Base-by-base conservation (phyloP, 1,140 invertebrate genomes). In the Drosophila parvula region DNA sequence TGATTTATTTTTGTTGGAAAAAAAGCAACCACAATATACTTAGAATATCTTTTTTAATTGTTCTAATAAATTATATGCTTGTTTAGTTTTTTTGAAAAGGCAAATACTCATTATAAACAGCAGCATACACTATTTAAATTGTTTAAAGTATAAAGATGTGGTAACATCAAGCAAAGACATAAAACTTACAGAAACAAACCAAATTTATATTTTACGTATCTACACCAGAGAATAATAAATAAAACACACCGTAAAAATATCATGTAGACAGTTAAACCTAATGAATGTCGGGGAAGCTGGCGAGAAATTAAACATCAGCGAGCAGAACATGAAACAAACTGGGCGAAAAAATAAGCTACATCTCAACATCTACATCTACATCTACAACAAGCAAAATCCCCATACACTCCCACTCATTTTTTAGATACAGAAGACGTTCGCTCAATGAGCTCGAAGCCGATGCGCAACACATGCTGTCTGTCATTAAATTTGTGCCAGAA, bases 401-500 rank as follows among this genome's bases (percentile, higher is more conserved):
- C 18, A 65, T 16, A 44, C 30, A 50, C 53, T 22, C 53, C 44
- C 62, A 34, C 28, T 51, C 38, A 48, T 48, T 27, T 36, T 36
- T 50, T 18, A 22, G 41, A 48, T 47, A 70, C 38, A 73, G 45
- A 43, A 63, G 62, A 28, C 40, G 67, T 51, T 78, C 43, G 63
- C 44, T 78, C 64, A 79, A 83, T 68, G 79, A 63, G 68, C 53
- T 51, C 40, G 0, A 60, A 69, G 62, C 50, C 69, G 62, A 83
- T 71, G 64, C 30, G 45, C 57, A 88, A 78, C 83, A 88, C 75
- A 88, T 88, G 79, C 62, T 53, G 59, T 57, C 64, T 83, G 77
- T 89, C 84, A 77, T 82, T 75, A 88, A 75, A 82, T 73, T 79
- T 69, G 65, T 68, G 79, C 70, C 55, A 59, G 43, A 77, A 64